Percentiles rank a stretch among this genome's conserved stretches.
These are phyloP conservation scores for Caenorhabditis uteleia DNA, from an alignment of 2,888 invertebrate species.

Conservation along the genomic window DNA sequence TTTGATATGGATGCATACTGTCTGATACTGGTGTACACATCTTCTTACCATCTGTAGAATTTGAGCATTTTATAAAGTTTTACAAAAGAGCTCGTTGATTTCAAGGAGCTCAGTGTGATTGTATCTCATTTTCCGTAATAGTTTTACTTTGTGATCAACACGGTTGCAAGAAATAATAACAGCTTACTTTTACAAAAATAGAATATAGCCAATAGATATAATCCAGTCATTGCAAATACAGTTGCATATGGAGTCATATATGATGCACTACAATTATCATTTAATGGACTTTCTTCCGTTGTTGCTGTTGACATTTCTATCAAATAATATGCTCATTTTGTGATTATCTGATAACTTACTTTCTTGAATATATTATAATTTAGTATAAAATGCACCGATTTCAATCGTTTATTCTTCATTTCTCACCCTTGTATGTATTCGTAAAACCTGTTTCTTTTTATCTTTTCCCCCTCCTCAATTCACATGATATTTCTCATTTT, in stretches of 20 bases:
- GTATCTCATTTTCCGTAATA: background rate
- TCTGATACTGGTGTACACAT: constrained; percentile 62
- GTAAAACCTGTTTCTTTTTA: too few species aligned
- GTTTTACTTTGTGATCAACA: background rate
- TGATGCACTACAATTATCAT: constrained; percentile 46
- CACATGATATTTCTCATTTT: too few species aligned
- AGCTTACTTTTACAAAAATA: constrained; percentile 49
- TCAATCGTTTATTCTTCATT: too few species aligned
- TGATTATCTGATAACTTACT: too few species aligned
- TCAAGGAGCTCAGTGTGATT: background rate
- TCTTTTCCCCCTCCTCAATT: too few species aligned
- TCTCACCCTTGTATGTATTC: too few species aligned
- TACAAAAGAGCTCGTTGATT: background rate
- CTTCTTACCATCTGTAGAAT: constrained; percentile 62
- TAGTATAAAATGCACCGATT: too few species aligned
- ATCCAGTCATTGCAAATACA: constrained; percentile 57
- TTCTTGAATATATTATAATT: too few species aligned
- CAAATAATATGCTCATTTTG: too few species aligned
- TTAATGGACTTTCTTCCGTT: constrained; percentile 25
- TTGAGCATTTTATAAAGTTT: background rate
- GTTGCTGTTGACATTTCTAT: too few species aligned
- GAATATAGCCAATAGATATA: constrained; percentile 57
- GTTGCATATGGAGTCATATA: constrained; percentile 67
- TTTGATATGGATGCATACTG: constrained; percentile 60
- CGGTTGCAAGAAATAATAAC: too few species aligned